Evolutionary conservation across 2,888 invertebrate species (phyloP).

Genomic region (Chloroclysta siterata): DNA sequence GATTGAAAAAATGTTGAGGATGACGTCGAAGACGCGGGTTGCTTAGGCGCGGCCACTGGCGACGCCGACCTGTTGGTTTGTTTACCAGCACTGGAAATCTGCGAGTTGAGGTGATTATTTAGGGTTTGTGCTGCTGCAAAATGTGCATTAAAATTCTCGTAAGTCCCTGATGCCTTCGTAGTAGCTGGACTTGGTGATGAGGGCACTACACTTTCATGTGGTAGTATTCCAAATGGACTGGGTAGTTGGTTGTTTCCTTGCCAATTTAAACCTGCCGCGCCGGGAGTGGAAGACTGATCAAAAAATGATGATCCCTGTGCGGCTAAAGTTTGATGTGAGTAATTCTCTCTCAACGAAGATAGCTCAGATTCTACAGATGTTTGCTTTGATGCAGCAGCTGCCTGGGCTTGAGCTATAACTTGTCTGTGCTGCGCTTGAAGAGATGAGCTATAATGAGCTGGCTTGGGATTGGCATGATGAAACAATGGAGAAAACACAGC

Average conservation of each 20-base stretch:
- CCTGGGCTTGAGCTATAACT: constrained; percentile 84
- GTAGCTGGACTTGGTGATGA: constrained; percentile 86
- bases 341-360: constrained; percentile 85
- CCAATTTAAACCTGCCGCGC: constrained; percentile 86
- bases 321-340: constrained; percentile 84
- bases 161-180: constrained; percentile 84
- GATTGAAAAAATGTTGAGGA: constrained; percentile 87
- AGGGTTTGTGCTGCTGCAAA: constrained; percentile 87
- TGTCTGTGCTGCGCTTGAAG: constrained; percentile 89
- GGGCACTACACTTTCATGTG: constrained; percentile 90
- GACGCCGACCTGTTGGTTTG: constrained; percentile 85
- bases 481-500: constrained; percentile 93
- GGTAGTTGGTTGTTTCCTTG: constrained; percentile 89
- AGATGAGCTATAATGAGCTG: constrained; percentile 88
- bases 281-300: constrained; percentile 86
- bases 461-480: constrained; percentile 91
- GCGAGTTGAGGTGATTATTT: constrained; percentile 87
- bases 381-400: constrained; percentile 84
- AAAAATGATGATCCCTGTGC: constrained; percentile 87
- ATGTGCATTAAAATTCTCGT: constrained; percentile 89
- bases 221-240: constrained; percentile 91
- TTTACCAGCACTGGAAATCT: constrained; percentile 84
- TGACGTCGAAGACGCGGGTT: constrained; percentile 80
- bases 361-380: constrained; percentile 85
- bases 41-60: constrained; percentile 80